These are phyloP conservation scores for Tenthredo mesomela DNA, from an alignment of 2,888 invertebrate species.

Conservation along the genomic window DNA sequence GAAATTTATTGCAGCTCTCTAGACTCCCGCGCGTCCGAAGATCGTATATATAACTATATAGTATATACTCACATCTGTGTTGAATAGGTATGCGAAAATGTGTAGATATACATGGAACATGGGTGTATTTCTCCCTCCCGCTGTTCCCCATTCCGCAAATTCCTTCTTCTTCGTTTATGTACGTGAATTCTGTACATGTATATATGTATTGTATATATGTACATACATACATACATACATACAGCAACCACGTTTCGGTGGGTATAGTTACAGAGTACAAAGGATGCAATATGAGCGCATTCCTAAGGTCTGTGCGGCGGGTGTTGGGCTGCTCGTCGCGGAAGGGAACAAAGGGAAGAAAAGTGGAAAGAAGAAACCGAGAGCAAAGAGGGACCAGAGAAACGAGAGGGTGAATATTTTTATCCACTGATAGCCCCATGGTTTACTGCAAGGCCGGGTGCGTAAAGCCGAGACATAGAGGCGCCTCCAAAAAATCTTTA, in stretches of 20 bases:
- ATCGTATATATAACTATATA: background rate
- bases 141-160: constrained; percentile 51
- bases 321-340: constrained; percentile 44
- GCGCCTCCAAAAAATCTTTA: background rate
- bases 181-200: constrained; percentile 44
- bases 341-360: constrained; percentile 57
- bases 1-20: constrained; percentile 30
- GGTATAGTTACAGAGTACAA: constrained; percentile 62
- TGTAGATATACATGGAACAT: background rate
- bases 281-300: constrained; percentile 69
- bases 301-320: constrained; percentile 58
- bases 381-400: constrained; percentile 20
- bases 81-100: background rate
- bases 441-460: background rate
- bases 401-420: constrained; percentile 65
- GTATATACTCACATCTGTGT: background rate
- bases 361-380: constrained; percentile 51
- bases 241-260: background rate
- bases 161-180: constrained; percentile 67
- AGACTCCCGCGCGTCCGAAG: background rate
- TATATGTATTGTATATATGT: background rate
- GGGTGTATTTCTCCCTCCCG: background rate
- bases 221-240: background rate
- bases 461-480: constrained; percentile 11
- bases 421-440: constrained; percentile 40